phyloP scores from a whole-genome alignment of 2,888 invertebrate genomes.

The Thymelicus acteon region DNA sequence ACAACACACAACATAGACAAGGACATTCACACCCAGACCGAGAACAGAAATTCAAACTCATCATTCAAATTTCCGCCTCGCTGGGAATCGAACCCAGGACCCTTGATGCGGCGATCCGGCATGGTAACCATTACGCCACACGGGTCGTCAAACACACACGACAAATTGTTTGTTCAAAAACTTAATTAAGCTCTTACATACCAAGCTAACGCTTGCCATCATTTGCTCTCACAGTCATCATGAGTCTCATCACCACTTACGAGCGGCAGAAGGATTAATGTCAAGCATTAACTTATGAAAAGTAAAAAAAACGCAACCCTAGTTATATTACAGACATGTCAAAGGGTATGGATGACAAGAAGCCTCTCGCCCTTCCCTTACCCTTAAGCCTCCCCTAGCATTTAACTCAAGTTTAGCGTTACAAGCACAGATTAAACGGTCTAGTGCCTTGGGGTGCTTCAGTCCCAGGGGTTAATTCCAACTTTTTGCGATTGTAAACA shows the following conservation, averaged over 20 bases:
- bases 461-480: conserved; percentile 15
- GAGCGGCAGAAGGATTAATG: too few relatives aligned
- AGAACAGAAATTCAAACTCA: too few relatives aligned
- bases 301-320: not conserved
- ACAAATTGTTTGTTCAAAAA: too few relatives aligned
- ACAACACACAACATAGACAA: too few relatives aligned
- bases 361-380: conserved; percentile 1
- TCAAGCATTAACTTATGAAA: not conserved
- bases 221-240: not conserved
- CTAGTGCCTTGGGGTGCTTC: conserved; percentile 28
- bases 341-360: conserved; percentile 6
- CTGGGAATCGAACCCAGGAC: too few relatives aligned
- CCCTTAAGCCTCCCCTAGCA: conserved; percentile 19
- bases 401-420: conserved; percentile 25
- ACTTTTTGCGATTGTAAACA: not conserved
- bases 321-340: conserved; percentile 1
- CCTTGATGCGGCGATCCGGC: too few relatives aligned
- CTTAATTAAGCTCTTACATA: too few relatives aligned
- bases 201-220: too few relatives aligned
- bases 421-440: conserved; percentile 33
- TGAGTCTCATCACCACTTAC: not conserved
- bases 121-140: too few relatives aligned
- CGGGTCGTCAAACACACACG: too few relatives aligned
- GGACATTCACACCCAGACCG: too few relatives aligned
- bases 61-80: too few relatives aligned